phyloP scores from a whole-genome alignment of 2,113 vertebrate genomes.

The Cochlearius cochlearius region DNA sequence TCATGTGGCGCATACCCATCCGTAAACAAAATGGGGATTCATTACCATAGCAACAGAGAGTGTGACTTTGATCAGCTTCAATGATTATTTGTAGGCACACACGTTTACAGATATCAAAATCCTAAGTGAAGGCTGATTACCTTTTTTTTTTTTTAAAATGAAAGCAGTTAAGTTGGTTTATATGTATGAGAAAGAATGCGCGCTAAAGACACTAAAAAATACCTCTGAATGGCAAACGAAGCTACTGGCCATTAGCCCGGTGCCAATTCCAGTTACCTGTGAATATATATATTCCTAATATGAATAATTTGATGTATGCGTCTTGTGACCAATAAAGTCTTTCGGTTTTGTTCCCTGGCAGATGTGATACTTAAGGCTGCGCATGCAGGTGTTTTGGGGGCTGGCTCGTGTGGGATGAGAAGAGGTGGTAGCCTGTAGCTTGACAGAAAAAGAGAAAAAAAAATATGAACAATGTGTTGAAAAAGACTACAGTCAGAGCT shows the following conservation, averaged over 20 bases:
- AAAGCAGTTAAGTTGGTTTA: conserved; percentile 21
- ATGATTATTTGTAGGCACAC: conserved; percentile 77
- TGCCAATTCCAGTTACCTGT: not conserved
- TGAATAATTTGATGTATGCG: not conserved
- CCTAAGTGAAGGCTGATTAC: conserved; percentile 65
- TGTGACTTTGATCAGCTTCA: conserved; percentile 79
- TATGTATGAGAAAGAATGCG: not conserved
- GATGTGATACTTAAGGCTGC: conserved; percentile 67
- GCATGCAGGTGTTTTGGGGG: conserved; percentile 71
- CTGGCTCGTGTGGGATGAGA: conserved; percentile 64
- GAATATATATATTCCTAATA: not conserved
- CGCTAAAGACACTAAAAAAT: not conserved
- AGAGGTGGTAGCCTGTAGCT: conserved; percentile 75
- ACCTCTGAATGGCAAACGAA: not conserved
- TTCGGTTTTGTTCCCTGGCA: conserved; percentile 58
- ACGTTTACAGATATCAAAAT: conserved; percentile 70
- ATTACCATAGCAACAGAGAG: conserved; percentile 73
- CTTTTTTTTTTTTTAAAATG: conserved; percentile 24
- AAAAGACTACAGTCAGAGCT: conserved; percentile 74
- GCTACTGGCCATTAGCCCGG: not conserved
- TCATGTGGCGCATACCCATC: conserved; percentile 72
- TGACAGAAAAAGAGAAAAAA: conserved; percentile 64
- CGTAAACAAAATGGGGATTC: conserved; percentile 76
- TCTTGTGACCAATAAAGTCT: not conserved
- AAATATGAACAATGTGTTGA: conserved; percentile 74